Percentiles rank a stretch among this genome's conserved stretches.
Evolutionary conservation across 1,140 invertebrate genomes (phyloP).

Genomic region (Nylanderia fulva): DNA sequence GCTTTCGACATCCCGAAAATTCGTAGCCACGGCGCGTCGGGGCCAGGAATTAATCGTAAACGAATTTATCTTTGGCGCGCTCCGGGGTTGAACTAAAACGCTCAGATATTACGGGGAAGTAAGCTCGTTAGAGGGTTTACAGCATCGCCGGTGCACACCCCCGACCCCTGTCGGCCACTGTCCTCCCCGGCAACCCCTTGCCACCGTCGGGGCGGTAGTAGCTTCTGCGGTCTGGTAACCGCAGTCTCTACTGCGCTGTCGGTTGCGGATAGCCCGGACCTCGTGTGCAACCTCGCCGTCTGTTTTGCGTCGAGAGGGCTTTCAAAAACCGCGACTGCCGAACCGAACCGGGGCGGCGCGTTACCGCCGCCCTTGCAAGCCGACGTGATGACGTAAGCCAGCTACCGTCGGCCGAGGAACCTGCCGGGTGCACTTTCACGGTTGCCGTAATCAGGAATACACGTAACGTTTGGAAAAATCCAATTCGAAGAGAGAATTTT

Average conservation of each 20-base stretch:
- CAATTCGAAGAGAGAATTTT: too few species aligned
- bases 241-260: conserved; percentile 82
- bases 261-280: conserved; percentile 78
- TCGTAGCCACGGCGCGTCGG: conserved; percentile 40
- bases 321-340: conserved; percentile 82
- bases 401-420: conserved; percentile 50
- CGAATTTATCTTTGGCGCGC: conserved; percentile 81
- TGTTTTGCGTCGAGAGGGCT: conserved; percentile 80
- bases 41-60: conserved; percentile 81
- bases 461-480: not conserved
- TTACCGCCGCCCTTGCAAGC: conserved; percentile 59
- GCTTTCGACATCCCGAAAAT: conserved; percentile 42
- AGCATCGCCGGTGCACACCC: conserved; percentile 68
- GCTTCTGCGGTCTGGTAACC: conserved; percentile 83
- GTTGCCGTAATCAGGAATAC: conserved; percentile 29
- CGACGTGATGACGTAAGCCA: conserved; percentile 68
- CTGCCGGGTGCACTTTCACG: conserved; percentile 68
- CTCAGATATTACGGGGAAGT: conserved; percentile 82
- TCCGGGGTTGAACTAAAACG: conserved; percentile 81
- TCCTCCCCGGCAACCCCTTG: conserved; percentile 56
- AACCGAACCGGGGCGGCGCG: conserved; percentile 66
- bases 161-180: conserved; percentile 34
- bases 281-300: conserved; percentile 77
- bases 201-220: conserved; percentile 75
- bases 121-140: conserved; percentile 84